Evolutionary conservation across 2,113 vertebrate species (phyloP).

Genomic region (Ciconia stormi): DNA sequence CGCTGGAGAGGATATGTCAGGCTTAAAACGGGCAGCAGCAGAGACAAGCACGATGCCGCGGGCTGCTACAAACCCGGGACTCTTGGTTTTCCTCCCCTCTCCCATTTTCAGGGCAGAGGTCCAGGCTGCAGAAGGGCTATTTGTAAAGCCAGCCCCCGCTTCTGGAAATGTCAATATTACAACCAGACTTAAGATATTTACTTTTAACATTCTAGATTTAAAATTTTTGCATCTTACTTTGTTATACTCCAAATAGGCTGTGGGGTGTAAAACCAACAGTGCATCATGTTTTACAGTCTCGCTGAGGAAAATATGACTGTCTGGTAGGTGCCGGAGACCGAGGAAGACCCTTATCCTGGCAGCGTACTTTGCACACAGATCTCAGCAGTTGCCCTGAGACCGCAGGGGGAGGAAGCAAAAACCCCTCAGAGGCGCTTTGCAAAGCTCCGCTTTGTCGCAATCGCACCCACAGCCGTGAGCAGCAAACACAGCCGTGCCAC

Average conservation of each 20-base stretch:
- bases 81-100: fast-evolving
- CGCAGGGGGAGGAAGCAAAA: background rate
- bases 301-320: fast-evolving
- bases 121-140: background rate
- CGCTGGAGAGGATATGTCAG: background rate
- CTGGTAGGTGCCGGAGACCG: too few species aligned
- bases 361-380: too few species aligned
- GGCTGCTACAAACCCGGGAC: background rate
- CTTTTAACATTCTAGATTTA: background rate
- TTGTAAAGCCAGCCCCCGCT: fast-evolving
- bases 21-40: background rate
- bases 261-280: background rate
- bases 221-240: background rate
- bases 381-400: background rate
- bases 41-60: background rate
- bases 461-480: background rate
- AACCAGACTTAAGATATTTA: fast-evolving
- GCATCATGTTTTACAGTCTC: fast-evolving
- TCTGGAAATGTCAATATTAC: background rate
- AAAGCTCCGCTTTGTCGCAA: background rate
- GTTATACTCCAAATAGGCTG: background rate
- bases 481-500: background rate
- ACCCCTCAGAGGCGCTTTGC: background rate
- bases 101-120: background rate
- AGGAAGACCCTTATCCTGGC: background rate